Base-by-base conservation (phyloP, 1,140 invertebrate species). In the Vanessa atalanta region DNA sequence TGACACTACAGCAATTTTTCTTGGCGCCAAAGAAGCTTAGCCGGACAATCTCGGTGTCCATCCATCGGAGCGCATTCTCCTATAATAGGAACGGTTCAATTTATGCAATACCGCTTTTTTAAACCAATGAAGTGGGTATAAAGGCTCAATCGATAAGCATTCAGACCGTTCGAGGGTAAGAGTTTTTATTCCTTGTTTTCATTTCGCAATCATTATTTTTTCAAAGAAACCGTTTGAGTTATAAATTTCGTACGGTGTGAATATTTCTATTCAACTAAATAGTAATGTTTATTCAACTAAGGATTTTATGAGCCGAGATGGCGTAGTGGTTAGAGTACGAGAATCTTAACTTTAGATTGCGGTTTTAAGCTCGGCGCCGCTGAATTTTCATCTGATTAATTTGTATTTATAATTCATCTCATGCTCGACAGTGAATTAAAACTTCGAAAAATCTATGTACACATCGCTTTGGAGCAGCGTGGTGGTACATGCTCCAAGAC, bases 91-190 rank as follows among this genome's bases (percentile, higher is more conserved):
- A 72, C 65, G 69, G 75, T 79, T 77, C 78, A 79, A 81, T 84
- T 81, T 82, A 84, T 80, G 83, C 83, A 81, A 79, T 75, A 76
- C 69, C 74, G 72, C 76, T 84, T 83, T 83, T 82, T 80, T 77
- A 74, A 81, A 70, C 76, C 78, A 80, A 76, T 84, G 73, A 77
- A 78, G 75, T 77, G 79, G 16, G 66, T 78, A 82, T 72, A 77
- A 77, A 76, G 48, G 68, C 51, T 60, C 65, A 64, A 65, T 77
- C 73, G 75, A 72, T 78, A 73, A 75, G 73, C 73, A 76, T 70
- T 76, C 76, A 70, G 55, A 61, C 47, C 63, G 64, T 57, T 64
- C 60, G 48, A 48, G 60, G 26, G 55, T 55, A 70, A 51, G 53
- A 15, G 47, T 65, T 69, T 74, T 70, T 71, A 70, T 66, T 71